A percentile compares a stretch with the other conserved stretches of the same genome.
Evolutionary conservation across 2,797 vertebrate genomes (phyloP).

Genomic region (Acanthornis magna): DNA sequence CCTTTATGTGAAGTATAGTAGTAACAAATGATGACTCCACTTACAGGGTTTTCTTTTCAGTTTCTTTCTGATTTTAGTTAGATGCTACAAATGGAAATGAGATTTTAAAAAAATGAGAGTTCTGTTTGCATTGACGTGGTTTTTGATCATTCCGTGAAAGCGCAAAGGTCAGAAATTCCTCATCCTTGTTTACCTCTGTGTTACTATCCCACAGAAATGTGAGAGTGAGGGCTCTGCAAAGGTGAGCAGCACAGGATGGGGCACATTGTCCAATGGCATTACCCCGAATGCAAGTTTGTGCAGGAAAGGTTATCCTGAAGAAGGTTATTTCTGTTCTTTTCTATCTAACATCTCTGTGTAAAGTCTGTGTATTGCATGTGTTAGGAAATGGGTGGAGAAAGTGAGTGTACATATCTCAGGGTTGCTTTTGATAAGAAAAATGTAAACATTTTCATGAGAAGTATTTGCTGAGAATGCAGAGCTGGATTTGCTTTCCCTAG

Average conservation of each 20-base stretch:
- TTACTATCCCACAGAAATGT: neutral
- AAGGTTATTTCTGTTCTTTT: neutral
- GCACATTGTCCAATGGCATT: rapidly evolving
- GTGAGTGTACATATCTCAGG: rapidly evolving
- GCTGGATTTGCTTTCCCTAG: neutral
- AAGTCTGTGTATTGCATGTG: neutral
- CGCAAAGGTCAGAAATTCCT: neutral
- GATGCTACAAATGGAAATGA: neutral
- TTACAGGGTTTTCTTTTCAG: neutral
- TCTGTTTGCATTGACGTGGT: neutral
- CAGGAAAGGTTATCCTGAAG: neutral
- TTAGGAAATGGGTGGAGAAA: neutral
- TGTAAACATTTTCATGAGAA: neutral
- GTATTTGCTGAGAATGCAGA: neutral
- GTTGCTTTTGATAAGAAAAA: neutral
- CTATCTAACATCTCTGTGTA: neutral
- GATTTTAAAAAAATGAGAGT: rapidly evolving
- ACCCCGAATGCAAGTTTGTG: neutral
- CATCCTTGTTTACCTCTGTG: neutral
- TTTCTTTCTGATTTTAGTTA: neutral
- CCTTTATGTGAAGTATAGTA: neutral
- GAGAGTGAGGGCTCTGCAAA: neutral
- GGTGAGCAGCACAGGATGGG: rapidly evolving
- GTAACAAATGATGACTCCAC: rapidly evolving
- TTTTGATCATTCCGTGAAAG: neutral